These are phyloP conservation scores for Cynaeus angustus DNA, from an alignment of 2,888 invertebrate genomes.

Conservation along the genomic window DNA sequence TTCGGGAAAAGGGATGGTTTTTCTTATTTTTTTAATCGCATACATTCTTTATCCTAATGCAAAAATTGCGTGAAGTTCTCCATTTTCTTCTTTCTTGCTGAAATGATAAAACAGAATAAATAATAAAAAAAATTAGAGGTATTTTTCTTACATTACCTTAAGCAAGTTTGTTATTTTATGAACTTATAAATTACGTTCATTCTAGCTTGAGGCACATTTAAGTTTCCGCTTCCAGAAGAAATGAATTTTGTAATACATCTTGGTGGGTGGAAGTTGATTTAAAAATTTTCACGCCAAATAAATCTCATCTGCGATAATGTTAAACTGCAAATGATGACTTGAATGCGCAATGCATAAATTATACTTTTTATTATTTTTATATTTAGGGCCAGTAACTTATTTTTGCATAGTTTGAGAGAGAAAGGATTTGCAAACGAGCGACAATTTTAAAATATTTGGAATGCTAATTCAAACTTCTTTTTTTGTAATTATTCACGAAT, in stretches of 20 bases:
- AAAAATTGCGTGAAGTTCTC: slow-evolving; percentile 31
- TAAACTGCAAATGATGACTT: no score
- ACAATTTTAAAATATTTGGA: no score
- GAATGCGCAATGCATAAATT: no score
- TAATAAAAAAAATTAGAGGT: slow-evolving; percentile 37
- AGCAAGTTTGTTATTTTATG: slow-evolving; percentile 23
- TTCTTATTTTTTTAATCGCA: background rate
- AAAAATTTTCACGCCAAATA: no score
- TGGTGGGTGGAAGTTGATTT: background rate
- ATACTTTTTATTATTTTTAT: no score
- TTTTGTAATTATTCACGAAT: no score
- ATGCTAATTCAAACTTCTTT: no score
- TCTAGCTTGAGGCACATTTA: slow-evolving; percentile 1
- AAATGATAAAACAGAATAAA: slow-evolving; percentile 16
- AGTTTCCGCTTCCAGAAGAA: background rate
- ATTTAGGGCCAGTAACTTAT: no score
- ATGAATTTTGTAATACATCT: background rate
- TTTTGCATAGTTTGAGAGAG: no score
- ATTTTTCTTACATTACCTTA: slow-evolving; percentile 16
- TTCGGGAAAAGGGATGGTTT: background rate
- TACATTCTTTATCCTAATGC: slow-evolving; percentile 3
- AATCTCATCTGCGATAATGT: no score
- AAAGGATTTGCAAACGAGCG: no score
- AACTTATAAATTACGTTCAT: slow-evolving; percentile 16
- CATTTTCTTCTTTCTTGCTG: background rate